These are phyloP conservation scores for Zeugodacus cucurbitae DNA, from an alignment of 1,140 invertebrate species.

Conservation along the genomic window DNA sequence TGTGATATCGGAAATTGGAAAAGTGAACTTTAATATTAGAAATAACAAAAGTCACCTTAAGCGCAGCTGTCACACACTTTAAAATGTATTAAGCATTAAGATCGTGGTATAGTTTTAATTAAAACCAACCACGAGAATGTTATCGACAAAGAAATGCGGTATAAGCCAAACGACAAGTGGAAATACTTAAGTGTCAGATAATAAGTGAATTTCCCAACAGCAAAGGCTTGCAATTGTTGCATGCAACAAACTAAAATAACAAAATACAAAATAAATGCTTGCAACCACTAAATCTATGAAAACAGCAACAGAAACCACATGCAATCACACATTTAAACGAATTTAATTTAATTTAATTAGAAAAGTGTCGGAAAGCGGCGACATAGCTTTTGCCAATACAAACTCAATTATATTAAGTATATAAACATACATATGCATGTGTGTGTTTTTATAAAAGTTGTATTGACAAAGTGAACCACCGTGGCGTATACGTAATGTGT, in stretches of 20 bases:
- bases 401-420: neutral
- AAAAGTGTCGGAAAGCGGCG: constrained; percentile 6
- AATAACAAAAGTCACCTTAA: neutral
- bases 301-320: neutral
- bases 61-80: neutral
- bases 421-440: neutral
- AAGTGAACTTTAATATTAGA: neutral
- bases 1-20: too few species aligned
- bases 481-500: neutral
- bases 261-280: neutral
- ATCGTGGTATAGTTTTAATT: neutral
- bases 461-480: neutral
- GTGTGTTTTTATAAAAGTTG: neutral
- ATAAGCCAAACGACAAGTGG: too few species aligned
- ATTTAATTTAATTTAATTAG: constrained; percentile 13
- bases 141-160: neutral
- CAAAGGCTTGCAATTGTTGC: neutral
- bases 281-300: neutral
- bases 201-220: neutral
- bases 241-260: neutral
- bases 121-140: neutral
- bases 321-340: neutral
- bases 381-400: neutral
- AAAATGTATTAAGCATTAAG: neutral
- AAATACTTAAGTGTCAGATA: too few species aligned